Conservation (phyloP, 2,113 vertebrate genomes). For the Fulica atra region DNA sequence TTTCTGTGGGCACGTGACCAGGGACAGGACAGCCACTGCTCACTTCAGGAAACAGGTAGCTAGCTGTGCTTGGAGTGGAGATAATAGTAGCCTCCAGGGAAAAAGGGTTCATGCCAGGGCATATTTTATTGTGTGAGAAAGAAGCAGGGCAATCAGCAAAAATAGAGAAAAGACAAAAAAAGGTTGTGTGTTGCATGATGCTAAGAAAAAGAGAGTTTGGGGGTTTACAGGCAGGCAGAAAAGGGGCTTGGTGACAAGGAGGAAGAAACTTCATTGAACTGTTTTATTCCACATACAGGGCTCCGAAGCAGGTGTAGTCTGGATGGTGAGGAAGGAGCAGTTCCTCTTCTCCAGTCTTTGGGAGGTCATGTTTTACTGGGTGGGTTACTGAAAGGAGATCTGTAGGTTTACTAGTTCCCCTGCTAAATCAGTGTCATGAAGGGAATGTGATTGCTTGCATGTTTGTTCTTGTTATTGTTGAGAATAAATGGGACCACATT, state of each 20-base stretch:
- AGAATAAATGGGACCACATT: neutral
- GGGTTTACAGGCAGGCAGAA: neutral
- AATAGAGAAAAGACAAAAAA: neutral
- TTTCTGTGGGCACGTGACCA: accelerated
- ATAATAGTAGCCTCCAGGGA: neutral
- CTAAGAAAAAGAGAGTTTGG: neutral
- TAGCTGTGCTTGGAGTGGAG: neutral
- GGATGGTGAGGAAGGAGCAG: neutral
- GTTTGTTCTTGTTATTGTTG: neutral
- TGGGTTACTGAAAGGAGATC: neutral
- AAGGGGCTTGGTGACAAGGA: neutral
- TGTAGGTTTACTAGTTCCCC: neutral
- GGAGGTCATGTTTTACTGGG: neutral
- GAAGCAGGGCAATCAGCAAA: neutral
- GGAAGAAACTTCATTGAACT: neutral
- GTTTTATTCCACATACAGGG: neutral
- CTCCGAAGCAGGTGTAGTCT: neutral
- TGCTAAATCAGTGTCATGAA: neutral
- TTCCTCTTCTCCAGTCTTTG: neutral
- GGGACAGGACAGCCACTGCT: neutral
- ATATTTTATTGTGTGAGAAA: neutral
- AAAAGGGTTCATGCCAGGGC: neutral
- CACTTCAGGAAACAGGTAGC: neutral
- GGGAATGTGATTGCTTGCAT: neutral
- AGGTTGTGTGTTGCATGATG: accelerated